Evolutionary conservation across 2,888 invertebrate genomes (phyloP).

Genomic region (Blastobasis adustella): DNA sequence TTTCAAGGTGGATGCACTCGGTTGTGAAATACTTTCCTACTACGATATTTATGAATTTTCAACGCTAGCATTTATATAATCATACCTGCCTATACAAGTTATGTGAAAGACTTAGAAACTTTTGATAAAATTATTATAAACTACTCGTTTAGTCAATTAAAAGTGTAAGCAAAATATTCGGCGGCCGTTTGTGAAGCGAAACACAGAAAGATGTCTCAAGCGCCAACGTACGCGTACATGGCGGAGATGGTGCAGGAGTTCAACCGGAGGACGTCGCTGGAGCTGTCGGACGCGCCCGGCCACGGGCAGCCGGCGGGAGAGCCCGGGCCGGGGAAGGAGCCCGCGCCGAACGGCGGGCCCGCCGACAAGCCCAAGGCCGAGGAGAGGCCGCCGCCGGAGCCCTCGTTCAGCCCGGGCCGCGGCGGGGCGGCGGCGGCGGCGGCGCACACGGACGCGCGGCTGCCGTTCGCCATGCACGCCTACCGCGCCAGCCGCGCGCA

Average conservation of each 20-base stretch:
- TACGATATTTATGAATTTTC: constrained; percentile 25
- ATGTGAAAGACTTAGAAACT: constrained; percentile 18
- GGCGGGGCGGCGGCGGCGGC: constrained; percentile 21
- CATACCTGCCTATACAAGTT: constrained; percentile 7
- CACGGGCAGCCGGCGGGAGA: constrained; percentile 21
- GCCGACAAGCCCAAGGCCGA: constrained; percentile 10
- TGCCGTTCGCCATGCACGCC: constrained; percentile 60
- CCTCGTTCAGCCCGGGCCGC: constrained; percentile 3
- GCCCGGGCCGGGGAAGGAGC: constrained; percentile 43
- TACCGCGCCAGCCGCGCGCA: constrained; percentile 51
- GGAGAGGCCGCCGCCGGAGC: background rate
- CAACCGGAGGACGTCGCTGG: constrained; percentile 58
- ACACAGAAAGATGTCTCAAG: constrained; percentile 52
- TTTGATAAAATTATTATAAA: constrained; percentile 31
- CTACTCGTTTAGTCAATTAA: constrained; percentile 42
- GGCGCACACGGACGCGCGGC: constrained; percentile 50
- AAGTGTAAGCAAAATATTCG: constrained; percentile 3
- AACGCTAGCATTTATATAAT: constrained; percentile 15
- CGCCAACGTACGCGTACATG: constrained; percentile 56
- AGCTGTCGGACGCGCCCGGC: constrained; percentile 41
- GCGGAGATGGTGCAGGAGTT: constrained; percentile 64
- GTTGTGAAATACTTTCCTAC: constrained; percentile 58
- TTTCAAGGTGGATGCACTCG: constrained; percentile 40
- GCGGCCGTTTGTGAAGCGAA: constrained; percentile 10
- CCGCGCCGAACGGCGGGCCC: constrained; percentile 12